Percentiles rank a stretch among this genome's conserved stretches.
Evolutionary conservation across 1,140 invertebrate genomes (phyloP).

Genomic region (Drosophila quadrilineata): DNA sequence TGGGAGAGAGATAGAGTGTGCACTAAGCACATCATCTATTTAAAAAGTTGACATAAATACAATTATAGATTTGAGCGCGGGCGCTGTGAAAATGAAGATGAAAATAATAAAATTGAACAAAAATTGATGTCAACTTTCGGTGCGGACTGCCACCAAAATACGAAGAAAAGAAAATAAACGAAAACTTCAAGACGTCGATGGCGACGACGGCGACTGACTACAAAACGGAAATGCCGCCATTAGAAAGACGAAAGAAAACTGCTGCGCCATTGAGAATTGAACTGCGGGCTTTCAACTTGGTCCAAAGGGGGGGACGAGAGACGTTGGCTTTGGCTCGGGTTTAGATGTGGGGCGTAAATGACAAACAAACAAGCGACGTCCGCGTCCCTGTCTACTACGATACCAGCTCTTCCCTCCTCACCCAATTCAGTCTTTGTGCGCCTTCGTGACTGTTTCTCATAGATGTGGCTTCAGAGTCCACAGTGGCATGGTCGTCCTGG

Average conservation of each 20-base stretch:
- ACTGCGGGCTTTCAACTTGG: constrained; percentile 70
- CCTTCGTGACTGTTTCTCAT: too few species aligned
- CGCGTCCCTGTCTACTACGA: constrained; percentile 25
- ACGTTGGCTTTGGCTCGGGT: not conserved
- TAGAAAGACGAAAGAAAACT: constrained; percentile 75
- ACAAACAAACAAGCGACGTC: constrained; percentile 77
- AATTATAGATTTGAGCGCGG: constrained; percentile 77
- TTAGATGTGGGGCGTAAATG: constrained; percentile 57
- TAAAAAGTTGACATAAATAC: constrained; percentile 81
- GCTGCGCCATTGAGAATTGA: constrained; percentile 78
- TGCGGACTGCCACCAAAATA: constrained; percentile 6
- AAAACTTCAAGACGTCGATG: constrained; percentile 20
- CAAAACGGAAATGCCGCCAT: constrained; percentile 73
- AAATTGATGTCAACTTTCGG: constrained; percentile 75
- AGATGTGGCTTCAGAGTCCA: too few species aligned
- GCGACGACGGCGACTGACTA: constrained; percentile 33
- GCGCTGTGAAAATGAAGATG: constrained; percentile 72
- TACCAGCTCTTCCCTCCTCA: constrained; percentile 20
- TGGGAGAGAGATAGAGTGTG: not conserved
- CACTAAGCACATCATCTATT: constrained; percentile 67
- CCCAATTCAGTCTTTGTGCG: constrained; percentile 6
- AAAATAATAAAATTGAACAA: constrained; percentile 78
- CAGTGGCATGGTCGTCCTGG: constrained; percentile 47
- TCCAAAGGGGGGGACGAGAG: constrained; percentile 15
- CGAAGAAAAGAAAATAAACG: not conserved